Base-by-base conservation (phyloP, 2,888 invertebrate species). In the Tetropium fuscum region DNA sequence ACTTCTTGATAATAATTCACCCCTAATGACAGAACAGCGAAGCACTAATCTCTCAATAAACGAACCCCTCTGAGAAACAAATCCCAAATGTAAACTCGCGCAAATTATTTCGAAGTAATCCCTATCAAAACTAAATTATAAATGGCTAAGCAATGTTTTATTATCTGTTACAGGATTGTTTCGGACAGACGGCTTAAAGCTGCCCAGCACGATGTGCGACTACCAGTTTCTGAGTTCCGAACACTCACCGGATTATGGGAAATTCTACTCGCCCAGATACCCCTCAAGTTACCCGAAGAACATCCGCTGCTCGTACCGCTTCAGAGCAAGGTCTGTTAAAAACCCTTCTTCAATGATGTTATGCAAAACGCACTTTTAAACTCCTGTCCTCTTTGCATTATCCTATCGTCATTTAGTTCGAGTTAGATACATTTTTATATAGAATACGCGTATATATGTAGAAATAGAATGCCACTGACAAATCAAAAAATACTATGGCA, bases 201-300 rank as follows among this genome's bases (percentile, higher is more conserved):
- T 94, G 72, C 84, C 87, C 16, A 91, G 90, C 34, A 92, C 92
- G 53, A 90, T 89, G 83, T 95, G 95, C 80, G 94, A 95, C 82
- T 92, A 90, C 82, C 91, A 92, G 82, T 94, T 94, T 82, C 87
- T 90, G 78, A 90, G 92, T 77, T 88, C 88, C 32, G 88, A 89
- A 71, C 87, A 86, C 74, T 85, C 88, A 61, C 87, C 88, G 59
- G 84, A 87, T 11, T 89, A 91, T 80, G 93, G 94, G 54, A 88
- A 90, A 57, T 90, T 95, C 77, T 94, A 93, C 83, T 97, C 97
- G 51, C 97, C 97, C 0, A 90, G 93, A 58, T 98, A 97, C 85
- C 98, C 98, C 64, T 97, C 97, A 73, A 92, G 92, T 74, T 98
- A 98, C 82, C 97, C 97, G 13, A 92, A 92, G 80, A 94, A 95